phyloP scores from a whole-genome alignment of 2,797 vertebrate species.

The Rhinoraja longicauda region DNA sequence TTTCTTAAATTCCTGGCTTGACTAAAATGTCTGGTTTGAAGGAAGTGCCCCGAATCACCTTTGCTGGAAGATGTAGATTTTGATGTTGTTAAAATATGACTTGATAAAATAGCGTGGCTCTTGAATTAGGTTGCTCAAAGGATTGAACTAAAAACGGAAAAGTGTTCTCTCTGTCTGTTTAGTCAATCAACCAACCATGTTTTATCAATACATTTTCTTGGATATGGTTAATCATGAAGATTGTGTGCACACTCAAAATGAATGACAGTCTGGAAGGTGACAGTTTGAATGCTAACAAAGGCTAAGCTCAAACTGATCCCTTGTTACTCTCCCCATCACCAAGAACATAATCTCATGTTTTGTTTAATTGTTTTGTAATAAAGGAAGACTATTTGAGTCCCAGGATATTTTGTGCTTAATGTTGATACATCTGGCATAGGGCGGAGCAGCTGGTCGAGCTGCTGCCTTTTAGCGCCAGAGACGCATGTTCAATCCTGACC shows the following conservation, averaged over 20 bases:
- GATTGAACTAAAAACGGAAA: not conserved
- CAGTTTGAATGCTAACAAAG: not conserved
- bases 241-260: not conserved
- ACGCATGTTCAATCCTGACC: no score
- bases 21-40: not conserved
- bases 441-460: no score
- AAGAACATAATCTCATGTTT: not conserved
- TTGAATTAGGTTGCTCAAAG: not conserved
- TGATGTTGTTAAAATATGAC: not conserved
- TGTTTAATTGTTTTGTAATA: not conserved
- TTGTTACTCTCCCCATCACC: not conserved
- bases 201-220: not conserved
- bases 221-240: not conserved
- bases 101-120: not conserved
- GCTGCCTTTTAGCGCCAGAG: no score
- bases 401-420: no score
- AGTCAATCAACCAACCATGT: not conserved
- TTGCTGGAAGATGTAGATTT: not conserved
- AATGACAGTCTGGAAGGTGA: not conserved
- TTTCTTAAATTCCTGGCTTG: not conserved
- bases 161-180: not conserved
- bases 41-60: not conserved
- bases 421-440: no score
- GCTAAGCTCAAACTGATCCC: not conserved
- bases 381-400: not conserved